Evolutionary conservation across 2,113 vertebrate species (phyloP).

Genomic region (Panthera leo): DNA sequence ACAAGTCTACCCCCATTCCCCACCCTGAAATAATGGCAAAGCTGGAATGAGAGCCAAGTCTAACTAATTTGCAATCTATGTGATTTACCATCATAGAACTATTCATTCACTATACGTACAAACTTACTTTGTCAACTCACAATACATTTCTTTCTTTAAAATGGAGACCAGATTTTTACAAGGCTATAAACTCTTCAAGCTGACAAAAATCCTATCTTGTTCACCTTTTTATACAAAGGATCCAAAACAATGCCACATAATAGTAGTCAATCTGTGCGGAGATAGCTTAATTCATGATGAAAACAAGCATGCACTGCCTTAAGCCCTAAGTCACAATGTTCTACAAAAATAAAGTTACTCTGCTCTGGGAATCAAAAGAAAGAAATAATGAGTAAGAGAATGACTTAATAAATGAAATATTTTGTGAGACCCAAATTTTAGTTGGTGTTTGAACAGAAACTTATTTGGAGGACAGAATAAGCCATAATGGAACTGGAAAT

Average conservation of each 20-base stretch:
- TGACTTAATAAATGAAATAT: not conserved
- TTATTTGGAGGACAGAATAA: not conserved
- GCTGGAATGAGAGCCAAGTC: not conserved
- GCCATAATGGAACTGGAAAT: not conserved
- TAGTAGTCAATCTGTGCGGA: not conserved
- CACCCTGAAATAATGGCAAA: not conserved
- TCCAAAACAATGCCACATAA: not conserved
- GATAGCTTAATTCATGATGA: not conserved
- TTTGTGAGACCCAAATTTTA: not conserved
- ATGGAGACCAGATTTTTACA: not conserved
- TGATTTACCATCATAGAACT: not conserved
- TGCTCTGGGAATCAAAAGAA: not conserved
- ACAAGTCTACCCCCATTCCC: not conserved
- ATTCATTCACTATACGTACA: not conserved
- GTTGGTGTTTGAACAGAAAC: not conserved
- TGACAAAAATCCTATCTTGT: slow-evolving; percentile 1
- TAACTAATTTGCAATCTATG: not conserved
- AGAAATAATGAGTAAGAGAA: not conserved
- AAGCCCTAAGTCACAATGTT: not conserved
- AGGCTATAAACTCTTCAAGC: not conserved
- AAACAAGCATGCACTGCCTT: not conserved
- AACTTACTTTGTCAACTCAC: not conserved
- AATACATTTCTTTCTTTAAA: slow-evolving; percentile 23
- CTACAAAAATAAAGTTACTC: not conserved
- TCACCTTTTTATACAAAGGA: slow-evolving; percentile 35